Percentiles rank a stretch among this genome's conserved stretches.
These are phyloP conservation scores for Syndactyla subalaris DNA, from an alignment of 2,797 vertebrate genomes.

Conservation along the genomic window DNA sequence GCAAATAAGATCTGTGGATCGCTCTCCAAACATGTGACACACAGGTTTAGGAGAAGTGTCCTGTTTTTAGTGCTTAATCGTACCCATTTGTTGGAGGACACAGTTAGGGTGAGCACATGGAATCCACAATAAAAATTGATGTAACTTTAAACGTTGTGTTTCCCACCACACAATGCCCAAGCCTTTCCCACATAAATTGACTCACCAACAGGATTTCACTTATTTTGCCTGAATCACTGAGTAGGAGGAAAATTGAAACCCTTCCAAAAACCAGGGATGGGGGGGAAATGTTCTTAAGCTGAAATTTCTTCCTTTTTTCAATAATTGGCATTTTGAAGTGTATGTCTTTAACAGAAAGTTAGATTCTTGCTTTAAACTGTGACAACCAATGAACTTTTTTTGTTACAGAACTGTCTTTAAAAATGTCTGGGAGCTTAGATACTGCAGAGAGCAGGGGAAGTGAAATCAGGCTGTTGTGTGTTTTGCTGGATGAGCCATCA, in stretches of 20 bases:
- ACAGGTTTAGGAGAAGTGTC: not conserved
- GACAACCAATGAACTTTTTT: not conserved
- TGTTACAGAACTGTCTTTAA: not conserved
- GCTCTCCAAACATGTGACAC: not conserved
- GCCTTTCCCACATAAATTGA: not conserved
- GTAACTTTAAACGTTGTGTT: not conserved
- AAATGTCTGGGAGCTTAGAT: not conserved
- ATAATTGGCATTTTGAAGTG: not conserved
- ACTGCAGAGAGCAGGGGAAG: not conserved
- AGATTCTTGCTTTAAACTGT: not conserved
- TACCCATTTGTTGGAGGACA: not conserved
- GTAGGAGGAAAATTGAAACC: not conserved
- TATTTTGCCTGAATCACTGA: not conserved
- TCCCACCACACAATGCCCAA: not conserved
- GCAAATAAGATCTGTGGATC: not conserved
- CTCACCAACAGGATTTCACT: not conserved
- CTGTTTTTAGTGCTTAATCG: not conserved
- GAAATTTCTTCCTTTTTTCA: not conserved
- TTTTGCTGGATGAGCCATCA: not conserved
- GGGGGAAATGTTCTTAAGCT: not conserved
- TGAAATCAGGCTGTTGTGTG: not conserved
- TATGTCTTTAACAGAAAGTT: not conserved
- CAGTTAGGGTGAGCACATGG: not conserved
- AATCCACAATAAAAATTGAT: not conserved
- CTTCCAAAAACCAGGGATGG: not conserved